Evolutionary conservation across 2,797 vertebrate species (phyloP).

Genomic region (Gastrophryne carolinensis): DNA sequence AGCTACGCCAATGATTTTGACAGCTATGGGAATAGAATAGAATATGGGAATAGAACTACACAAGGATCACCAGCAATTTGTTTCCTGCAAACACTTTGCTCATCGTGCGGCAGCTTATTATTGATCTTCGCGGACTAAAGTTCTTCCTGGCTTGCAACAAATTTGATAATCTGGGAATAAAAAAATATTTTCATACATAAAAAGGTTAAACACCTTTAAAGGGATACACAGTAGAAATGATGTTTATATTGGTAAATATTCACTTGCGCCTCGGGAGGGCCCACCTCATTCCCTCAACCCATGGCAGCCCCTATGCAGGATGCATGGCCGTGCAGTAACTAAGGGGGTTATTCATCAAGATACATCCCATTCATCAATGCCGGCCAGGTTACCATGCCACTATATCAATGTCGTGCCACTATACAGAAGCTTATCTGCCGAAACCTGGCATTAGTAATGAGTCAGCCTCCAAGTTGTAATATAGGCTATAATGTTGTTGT

Average conservation of each 20-base stretch:
- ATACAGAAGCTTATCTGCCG: too few species aligned
- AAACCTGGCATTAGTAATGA: too few species aligned
- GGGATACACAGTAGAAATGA: constrained; percentile 10
- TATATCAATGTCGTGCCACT: too few species aligned
- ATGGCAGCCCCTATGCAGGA: too few species aligned
- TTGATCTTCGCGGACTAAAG: constrained; percentile 28
- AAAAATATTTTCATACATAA: constrained; percentile 21
- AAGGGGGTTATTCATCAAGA: too few species aligned
- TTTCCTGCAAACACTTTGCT: constrained; percentile 33
- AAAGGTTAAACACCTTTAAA: constrained; percentile 25
- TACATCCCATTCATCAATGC: too few species aligned
- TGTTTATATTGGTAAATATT: constrained; percentile 7
- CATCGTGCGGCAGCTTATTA: constrained; percentile 23
- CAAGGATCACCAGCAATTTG: constrained; percentile 38
- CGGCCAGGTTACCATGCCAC: too few species aligned
- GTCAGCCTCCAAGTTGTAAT: too few species aligned
- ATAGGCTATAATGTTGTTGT: too few species aligned
- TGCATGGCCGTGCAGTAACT: too few species aligned
- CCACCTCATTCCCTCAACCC: too few species aligned
- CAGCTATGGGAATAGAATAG: constrained; percentile 26
- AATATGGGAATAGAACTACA: constrained; percentile 25
- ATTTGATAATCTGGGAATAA: constrained; percentile 24
- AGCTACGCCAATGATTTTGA: not conserved
- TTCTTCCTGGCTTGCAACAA: constrained; percentile 17
- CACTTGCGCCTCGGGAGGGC: too few species aligned